Percentiles rank a stretch among this genome's conserved stretches.
Evolutionary conservation across 2,888 invertebrate species (phyloP).

Genomic region (Margaritifera margaritifera): DNA sequence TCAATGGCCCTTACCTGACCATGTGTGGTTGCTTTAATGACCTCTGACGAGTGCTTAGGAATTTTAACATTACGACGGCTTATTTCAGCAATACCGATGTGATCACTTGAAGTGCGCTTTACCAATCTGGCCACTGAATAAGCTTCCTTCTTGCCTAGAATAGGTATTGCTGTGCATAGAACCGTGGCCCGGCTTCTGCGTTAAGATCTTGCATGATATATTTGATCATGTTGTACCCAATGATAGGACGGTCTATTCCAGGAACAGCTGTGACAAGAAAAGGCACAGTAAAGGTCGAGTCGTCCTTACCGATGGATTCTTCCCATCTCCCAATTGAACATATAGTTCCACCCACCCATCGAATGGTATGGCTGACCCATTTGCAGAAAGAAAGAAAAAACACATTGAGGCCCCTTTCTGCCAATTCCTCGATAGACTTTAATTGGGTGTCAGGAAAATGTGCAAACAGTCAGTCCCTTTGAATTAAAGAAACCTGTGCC

Average conservation of each 20-base stretch:
- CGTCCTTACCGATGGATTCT: neutral
- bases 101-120: neutral
- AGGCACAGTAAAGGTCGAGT: constrained; percentile 9
- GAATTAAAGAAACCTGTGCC: constrained; percentile 21
- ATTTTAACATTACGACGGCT: constrained; percentile 1
- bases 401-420: constrained; percentile 3
- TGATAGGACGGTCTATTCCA: constrained; percentile 10
- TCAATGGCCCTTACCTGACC: neutral
- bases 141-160: too few relatives aligned
- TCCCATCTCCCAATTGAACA: constrained; percentile 1
- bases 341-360: constrained; percentile 12
- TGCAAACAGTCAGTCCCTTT: constrained; percentile 1
- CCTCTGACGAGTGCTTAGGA: neutral
- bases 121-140: neutral
- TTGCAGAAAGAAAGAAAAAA: constrained; percentile 11
- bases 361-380: constrained; percentile 10
- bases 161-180: constrained; percentile 1
- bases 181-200: neutral
- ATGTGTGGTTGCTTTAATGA: constrained; percentile 1
- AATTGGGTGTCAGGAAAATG: constrained; percentile 1
- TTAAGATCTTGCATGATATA: neutral
- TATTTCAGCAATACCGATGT: too few relatives aligned
- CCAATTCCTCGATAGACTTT: constrained; percentile 6
- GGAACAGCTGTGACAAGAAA: constrained; percentile 13
- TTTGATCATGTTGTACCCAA: constrained; percentile 26